Base-by-base conservation (phyloP, 2,797 vertebrate species). In the Pseudomugil tenellus region DNA sequence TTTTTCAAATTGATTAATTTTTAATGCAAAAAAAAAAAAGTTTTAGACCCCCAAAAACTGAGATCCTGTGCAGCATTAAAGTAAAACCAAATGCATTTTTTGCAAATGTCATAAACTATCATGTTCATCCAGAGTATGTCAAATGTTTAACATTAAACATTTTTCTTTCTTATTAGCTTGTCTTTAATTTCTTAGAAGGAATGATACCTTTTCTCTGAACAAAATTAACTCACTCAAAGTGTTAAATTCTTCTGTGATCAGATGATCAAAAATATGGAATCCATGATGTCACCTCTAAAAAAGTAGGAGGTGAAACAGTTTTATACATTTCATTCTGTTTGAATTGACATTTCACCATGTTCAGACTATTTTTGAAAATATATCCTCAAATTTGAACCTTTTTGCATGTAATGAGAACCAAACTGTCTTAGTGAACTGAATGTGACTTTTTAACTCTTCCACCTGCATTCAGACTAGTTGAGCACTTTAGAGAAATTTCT, bases 341-440 rank as follows among this genome's bases (percentile, higher is more conserved):
- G 9, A 46, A 46, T 21, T 46, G 3, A 46, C 43, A 21, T 11
- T 21, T 43, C 21, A 43, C 39, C 3, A 16, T n/a, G 7, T 43
- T 43, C 1, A 1, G 8, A 46, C 43, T 46, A 19, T 43, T 39
- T 39, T 39, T 4, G 3, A 14, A 21, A 19, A n/a, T 48, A 21
- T 48, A 21, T 62, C 59, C 8, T 29, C 12, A 31, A 25, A 29
- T 31, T 34, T 7, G 56, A 29, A 37, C 4, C 25, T 56, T 37
- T 76, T 13, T 31, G 3, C 29, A 3, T 31, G 29, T 32, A 32
- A 32, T 32, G 9, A 32, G 32, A 32, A 32, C 32, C 32, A 48
- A 48, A 58, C 54, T 19, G 57, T 35, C 64, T 73, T 48, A 10
- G 11, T 32, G 51, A 64, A 11, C 26, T 41, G 26, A 25, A 51